Base-by-base conservation (phyloP, 2,797 vertebrate genomes). In the Natrix natrix region DNA sequence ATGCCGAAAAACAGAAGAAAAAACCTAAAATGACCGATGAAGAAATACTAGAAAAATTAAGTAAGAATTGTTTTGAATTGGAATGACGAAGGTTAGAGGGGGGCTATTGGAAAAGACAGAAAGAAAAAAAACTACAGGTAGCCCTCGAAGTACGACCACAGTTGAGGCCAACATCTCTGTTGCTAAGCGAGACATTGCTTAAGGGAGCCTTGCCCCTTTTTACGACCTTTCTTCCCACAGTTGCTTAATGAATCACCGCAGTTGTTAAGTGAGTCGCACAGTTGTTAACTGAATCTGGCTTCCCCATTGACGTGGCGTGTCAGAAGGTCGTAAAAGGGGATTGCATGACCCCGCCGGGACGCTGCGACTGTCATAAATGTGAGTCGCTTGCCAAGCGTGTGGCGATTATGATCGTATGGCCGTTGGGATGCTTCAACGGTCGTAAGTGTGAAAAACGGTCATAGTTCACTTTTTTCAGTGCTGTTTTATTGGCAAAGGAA, bases 1-100 rank as follows among this genome's bases (percentile, higher is more conserved):
- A 97, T 69, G 96, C 96, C 0, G 99, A 99, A 95, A 99, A 99
- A 96, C 98, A 97, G 89, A 98, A 99, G 97, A 99, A 99, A 97
- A 99, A 99, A 97, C 97, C 98, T 90, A 99, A 99, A 98, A 99
- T 99, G 99, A 98, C 98, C 0, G 99, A 99, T 22, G 99, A 99
- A 95, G 99, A 99, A 97, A 99, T 99, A 94, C 96, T 99, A 95
- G 99, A 99, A 97, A 99, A 99, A 98, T 97, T 99, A 96, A 98
- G 99, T 99, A 98, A 96, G 99, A 69, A 16, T 69, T 32, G 5
- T 69, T 69, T 32, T 7, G 13, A 66, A n/a, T 14, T 14, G 61
- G 26, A 13, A n/a, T 12, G 26, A 12, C 61, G 0, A 28, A 12
- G 11, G 5, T 61, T 61, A 0, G 10, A 61, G 32, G 32, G 0